Conservation (phyloP, 2,888 invertebrate species). For the Trissolcus brochymenae region DNA sequence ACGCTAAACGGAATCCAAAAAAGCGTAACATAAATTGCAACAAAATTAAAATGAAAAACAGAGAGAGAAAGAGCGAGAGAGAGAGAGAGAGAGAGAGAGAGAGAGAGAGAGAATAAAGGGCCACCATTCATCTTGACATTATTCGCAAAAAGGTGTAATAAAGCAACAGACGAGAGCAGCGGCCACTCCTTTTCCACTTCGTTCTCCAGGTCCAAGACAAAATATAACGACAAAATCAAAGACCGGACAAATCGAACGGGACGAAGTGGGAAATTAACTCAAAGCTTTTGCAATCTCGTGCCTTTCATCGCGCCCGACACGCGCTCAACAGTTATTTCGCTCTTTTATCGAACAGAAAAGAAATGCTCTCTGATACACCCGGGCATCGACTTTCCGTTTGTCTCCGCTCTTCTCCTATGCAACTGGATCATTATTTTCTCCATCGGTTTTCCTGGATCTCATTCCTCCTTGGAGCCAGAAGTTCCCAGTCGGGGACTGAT, state of each 20-base stretch:
- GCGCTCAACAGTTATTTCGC: slow-evolving; percentile 37
- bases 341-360: slow-evolving; percentile 33
- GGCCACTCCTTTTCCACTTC: slow-evolving; percentile 7
- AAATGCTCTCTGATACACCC: not conserved
- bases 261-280: slow-evolving; percentile 51
- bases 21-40: slow-evolving; percentile 21
- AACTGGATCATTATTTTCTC: slow-evolving; percentile 20
- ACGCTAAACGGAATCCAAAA: slow-evolving; percentile 21
- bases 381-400: too few species aligned
- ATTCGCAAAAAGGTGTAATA: slow-evolving; percentile 18
- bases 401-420: too few species aligned
- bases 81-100: slow-evolving; percentile 3
- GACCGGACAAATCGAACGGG: slow-evolving; percentile 49
- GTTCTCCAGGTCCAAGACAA: slow-evolving; percentile 17
- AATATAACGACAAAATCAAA: slow-evolving; percentile 43
- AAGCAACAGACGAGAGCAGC: slow-evolving; percentile 1
- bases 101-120: slow-evolving; percentile 1
- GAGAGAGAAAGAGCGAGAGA: too few species aligned
- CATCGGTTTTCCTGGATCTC: slow-evolving; percentile 26
- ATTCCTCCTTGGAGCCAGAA: not conserved
- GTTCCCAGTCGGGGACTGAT: slow-evolving; percentile 20
- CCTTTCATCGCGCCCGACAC: slow-evolving; percentile 41
- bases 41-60: slow-evolving; percentile 13
- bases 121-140: slow-evolving; percentile 31
- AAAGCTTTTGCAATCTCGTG: slow-evolving; percentile 48